Evolutionary conservation across 2,888 invertebrate genomes (phyloP).

Genomic region (Coleophora deauratella): DNA sequence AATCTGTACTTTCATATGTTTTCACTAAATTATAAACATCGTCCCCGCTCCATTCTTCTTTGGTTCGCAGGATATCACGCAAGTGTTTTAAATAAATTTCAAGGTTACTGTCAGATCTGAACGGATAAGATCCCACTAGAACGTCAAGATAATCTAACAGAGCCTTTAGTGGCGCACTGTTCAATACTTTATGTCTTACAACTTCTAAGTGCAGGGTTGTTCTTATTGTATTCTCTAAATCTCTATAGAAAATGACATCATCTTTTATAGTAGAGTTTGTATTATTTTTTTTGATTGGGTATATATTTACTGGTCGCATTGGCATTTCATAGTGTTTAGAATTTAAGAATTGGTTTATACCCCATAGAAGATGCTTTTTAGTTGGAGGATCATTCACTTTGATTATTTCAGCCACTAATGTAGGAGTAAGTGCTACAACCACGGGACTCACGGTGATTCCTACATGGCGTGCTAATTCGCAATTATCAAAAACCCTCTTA

Average conservation of each 20-base stretch:
- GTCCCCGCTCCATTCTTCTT: conserved; percentile 71
- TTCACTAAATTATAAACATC: conserved; percentile 74
- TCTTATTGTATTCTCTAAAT: conserved; percentile 88
- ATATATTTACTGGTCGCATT: no score
- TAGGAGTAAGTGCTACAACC: conserved; percentile 55
- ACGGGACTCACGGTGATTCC: conserved; percentile 69
- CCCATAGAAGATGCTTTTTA: conserved; percentile 54
- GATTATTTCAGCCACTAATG: conserved; percentile 36
- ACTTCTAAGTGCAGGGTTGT: conserved; percentile 91
- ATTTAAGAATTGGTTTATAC: conserved; percentile 70
- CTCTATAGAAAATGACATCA: conserved; percentile 85
- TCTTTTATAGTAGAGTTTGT: no score
- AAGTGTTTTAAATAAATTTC: conserved; percentile 77
- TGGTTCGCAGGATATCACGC: conserved; percentile 62
- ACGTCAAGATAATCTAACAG: conserved; percentile 83
- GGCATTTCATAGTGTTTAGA: conserved; percentile 60
- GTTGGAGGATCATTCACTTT: conserved; percentile 51
- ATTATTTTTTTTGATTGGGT: no score
- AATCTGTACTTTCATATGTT: conserved; percentile 63
- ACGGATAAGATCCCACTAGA: conserved; percentile 86
- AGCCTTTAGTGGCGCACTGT: conserved; percentile 81
- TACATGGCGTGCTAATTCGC: conserved; percentile 60
- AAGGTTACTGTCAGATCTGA: conserved; percentile 73
- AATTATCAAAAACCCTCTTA: conserved; percentile 73
- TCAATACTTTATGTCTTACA: conserved; percentile 78